Evolutionary conservation across 2,797 vertebrate genomes (phyloP), one percentile per base, ranked within the genome.

Genomic region (Cryptoblepharus egeriae): DNA sequence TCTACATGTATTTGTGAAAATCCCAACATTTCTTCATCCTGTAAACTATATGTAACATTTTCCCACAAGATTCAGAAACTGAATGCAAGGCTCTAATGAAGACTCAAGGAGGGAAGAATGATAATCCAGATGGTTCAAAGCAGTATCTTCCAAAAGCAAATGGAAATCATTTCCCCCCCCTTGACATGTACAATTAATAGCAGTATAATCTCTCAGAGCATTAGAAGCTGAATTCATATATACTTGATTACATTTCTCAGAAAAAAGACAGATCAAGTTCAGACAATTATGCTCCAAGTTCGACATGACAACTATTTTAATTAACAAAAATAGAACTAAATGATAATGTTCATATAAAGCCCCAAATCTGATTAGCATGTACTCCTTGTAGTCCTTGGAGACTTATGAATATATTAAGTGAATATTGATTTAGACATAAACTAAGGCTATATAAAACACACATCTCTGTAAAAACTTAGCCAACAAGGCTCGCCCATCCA

Each of bases 391-490:
- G 61, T 49, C 61, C 22, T 74, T 63, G 13, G 30, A 83, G 37
- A 30, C n/a, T 60, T 65, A 37, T 60, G 52, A 77, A 71, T 71
- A 77, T 15, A 52, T 71, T 69, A 77, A 82, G 32, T n/a, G 61
- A 60, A 72, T 79, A 79, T 79, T 79, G 63, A 74, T 78, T 83
- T 79, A 78, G 82, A 79, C n/a, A 58, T 67, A 78, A 83, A 67
- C 61, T 52, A 58, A 73, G 13, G 22, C 28, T 26, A 67, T 22
- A 32, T 35, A 65, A 6, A 26, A 77, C 67, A 37, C 20, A 60
- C n/a, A 78, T 78, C 71, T 67, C n/a, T 49, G 26, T 74, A 64
- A 70, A n/a, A n/a, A n/a, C n/a, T n/a, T n/a, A n/a, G n/a, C n/a
- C n/a, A n/a, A n/a, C n/a, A n/a, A n/a, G n/a, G n/a, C n/a, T n/a